A percentile compares a stretch with the other conserved stretches of the same genome.
phyloP scores from a whole-genome alignment of 2,888 invertebrate species.

The Arenicola marina region DNA sequence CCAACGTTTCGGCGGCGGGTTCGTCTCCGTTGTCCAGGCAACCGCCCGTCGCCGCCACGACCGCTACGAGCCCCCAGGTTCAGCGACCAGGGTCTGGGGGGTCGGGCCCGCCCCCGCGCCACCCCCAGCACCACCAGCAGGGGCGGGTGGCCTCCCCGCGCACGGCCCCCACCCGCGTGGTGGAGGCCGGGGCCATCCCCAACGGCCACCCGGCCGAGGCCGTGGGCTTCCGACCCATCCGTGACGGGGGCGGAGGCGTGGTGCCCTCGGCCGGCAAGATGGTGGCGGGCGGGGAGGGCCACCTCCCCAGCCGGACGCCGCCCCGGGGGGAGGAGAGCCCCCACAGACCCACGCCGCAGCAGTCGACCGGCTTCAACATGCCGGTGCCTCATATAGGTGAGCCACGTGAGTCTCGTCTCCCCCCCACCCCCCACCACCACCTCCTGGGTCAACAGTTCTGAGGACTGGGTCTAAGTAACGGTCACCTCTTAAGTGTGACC shows the following conservation, averaged over 20 bases:
- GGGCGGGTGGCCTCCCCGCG: background rate
- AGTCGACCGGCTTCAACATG: too few species aligned
- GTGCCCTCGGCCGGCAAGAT: background rate
- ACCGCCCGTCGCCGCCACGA: too few species aligned
- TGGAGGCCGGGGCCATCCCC: background rate
- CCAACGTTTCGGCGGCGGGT: too few species aligned
- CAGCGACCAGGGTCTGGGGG: too few species aligned
- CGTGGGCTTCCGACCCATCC: background rate
- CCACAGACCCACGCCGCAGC: background rate
- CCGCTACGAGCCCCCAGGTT: too few species aligned
- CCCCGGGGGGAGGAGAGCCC: background rate
- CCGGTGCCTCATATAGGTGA: background rate
- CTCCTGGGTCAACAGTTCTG: background rate
- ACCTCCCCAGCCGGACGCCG: background rate
- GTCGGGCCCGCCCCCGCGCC: background rate
- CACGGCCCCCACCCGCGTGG: background rate
- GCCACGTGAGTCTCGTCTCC: background rate
- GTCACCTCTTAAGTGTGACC: too few species aligned
- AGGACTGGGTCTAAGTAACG: too few species aligned
- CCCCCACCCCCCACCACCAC: too few species aligned
- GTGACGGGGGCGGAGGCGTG: background rate
- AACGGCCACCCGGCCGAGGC: background rate
- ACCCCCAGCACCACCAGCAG: background rate
- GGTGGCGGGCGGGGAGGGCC: too few species aligned
- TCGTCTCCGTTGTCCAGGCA: too few species aligned